phyloP scores from a whole-genome alignment of 2,797 vertebrate species.

The Telmatherina bonti region DNA sequence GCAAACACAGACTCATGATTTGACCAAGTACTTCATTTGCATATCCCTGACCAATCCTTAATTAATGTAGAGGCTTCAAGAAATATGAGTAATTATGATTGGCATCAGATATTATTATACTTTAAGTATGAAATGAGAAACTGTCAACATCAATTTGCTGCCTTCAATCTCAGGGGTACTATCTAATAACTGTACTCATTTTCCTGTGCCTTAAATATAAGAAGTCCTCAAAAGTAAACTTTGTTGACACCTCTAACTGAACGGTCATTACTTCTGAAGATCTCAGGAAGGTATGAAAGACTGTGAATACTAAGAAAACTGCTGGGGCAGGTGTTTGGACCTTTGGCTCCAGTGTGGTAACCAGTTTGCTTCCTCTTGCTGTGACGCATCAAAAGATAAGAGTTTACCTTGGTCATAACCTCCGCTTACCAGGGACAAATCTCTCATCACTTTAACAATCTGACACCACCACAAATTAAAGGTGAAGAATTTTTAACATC shows the following conservation, averaged over 20 bases:
- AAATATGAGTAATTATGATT: constrained; percentile 53
- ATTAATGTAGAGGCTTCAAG: constrained; percentile 35
- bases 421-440: neutral
- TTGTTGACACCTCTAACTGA: neutral
- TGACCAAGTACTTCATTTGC: neutral
- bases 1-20: neutral
- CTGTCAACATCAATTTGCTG: constrained; percentile 48
- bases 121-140: constrained; percentile 52
- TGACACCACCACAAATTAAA: neutral
- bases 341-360: neutral
- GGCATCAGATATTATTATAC: constrained; percentile 40
- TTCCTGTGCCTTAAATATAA: neutral
- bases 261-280: neutral
- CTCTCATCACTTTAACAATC: neutral
- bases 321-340: neutral
- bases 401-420: neutral
- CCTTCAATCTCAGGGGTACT: constrained; percentile 8
- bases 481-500: constrained; percentile 8
- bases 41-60: constrained; percentile 40
- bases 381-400: neutral
- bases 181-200: neutral
- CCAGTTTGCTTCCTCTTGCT: neutral
- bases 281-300: neutral
- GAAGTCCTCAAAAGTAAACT: neutral
- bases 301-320: neutral